Evolutionary conservation across 30 jellyfish, hydroid and myxozoan genomes (phyloP), one percentile per base, ranked within the genome.

Genomic region (Haliclystus octoradiatus): DNA sequence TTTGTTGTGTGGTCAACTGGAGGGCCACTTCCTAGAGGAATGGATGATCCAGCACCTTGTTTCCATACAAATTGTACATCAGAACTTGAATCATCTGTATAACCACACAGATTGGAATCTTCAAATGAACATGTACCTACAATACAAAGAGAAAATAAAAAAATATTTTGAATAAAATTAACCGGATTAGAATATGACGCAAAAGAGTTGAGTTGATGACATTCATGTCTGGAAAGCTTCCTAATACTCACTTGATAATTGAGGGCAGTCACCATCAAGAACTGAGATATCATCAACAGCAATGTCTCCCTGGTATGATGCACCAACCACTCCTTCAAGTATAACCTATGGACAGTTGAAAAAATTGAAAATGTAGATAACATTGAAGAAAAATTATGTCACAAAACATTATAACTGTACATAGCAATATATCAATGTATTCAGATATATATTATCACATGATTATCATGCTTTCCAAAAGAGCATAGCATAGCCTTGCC

Each of bases 91-190:
- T 74, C 94, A 69, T 86, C 90, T 2, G 78, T 74, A 70, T 86
- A 86, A 2, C 94, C 94, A 34, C 96, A 86, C 19, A 63, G 84
- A 52, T 57, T 31, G 2, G 72, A 12, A 33, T 70, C 78, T 60
- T 86, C 96, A 70, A 86, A 86, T 23, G 96, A 78, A 70, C 96
- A 86, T 0, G 96, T 86, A 0, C 92, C 93, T 79, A 25, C 3
- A 25, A 66, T 13, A 26, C 0, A 53, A 23, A 15, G 9, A 1
- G 0, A 1, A 23, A 28, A 24, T 1, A 3, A 22, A 1, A 24
- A 31, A 31, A 33, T 47, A n/a, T n/a, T 47, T 47, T 47, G n/a
- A n/a, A n/a, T 13, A 13, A 13, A n/a, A 47, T 47, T n/a, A 13
- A 13, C n/a, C 13, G 60, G 60, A 9, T 47, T n/a, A 47, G 13